Percentiles rank a stretch among this genome's conserved stretches.
These are phyloP conservation scores for Melanerpes aurifrons DNA, from an alignment of 2,113 vertebrate genomes.

Conservation along the genomic window DNA sequence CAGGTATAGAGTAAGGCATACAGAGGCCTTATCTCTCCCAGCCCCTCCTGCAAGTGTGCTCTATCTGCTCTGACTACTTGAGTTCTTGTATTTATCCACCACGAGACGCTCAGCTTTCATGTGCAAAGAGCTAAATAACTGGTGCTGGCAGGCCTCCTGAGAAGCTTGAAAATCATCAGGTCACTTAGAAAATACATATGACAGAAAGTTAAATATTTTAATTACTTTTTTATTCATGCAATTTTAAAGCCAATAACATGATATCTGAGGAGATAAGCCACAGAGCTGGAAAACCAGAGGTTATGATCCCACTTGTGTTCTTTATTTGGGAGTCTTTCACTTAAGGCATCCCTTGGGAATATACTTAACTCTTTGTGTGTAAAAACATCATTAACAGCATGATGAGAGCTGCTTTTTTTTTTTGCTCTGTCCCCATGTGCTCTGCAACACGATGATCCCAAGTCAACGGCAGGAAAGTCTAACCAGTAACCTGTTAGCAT, in stretches of 20 bases:
- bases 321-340: conserved; percentile 23
- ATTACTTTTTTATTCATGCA: not conserved
- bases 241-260: not conserved
- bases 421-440: conserved; percentile 18
- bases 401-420: conserved; percentile 40
- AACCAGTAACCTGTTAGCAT: conserved; percentile 21
- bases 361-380: not conserved
- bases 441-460: not conserved
- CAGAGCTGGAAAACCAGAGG: not conserved
- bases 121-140: not conserved
- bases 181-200: not conserved
- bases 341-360: not conserved
- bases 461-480: conserved; percentile 7
- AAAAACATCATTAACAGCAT: conserved; percentile 38
- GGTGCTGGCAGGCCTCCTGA: not conserved
- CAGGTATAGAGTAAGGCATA: not conserved
- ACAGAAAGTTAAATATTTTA: not conserved
- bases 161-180: not conserved
- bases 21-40: rapidly evolving
- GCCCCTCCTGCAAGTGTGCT: rapidly evolving
- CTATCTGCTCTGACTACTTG: not conserved
- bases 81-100: not conserved
- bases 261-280: not conserved
- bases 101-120: not conserved
- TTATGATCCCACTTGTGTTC: not conserved